phyloP scores from a whole-genome alignment of 2,797 vertebrate species.

The Xerus rutilus region DNA sequence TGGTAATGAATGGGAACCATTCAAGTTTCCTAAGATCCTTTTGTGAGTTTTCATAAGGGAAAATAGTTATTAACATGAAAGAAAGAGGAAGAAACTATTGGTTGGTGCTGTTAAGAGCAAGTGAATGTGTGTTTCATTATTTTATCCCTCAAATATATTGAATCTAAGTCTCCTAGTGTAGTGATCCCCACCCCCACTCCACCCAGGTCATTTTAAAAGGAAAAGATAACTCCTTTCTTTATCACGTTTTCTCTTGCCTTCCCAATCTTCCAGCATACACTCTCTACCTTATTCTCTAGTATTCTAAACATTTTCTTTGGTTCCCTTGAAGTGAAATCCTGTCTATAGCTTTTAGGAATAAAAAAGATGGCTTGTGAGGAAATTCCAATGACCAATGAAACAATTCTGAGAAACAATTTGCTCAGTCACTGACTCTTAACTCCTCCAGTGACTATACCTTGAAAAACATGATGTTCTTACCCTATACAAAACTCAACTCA shows the following conservation, averaged over 20 bases:
- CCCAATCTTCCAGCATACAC: no score
- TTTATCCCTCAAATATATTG: neutral
- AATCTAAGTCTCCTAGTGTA: neutral
- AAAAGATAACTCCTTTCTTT: neutral
- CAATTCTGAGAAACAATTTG: neutral
- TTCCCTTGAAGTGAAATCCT: neutral
- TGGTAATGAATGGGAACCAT: slow-evolving; percentile 11
- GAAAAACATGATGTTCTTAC: neutral
- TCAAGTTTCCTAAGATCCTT: slow-evolving; percentile 9
- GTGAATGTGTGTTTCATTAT: neutral
- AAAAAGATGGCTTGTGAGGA: neutral
- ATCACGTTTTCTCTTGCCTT: neutral
- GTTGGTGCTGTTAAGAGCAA: neutral
- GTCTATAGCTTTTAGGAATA: neutral
- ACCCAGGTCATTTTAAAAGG: neutral
- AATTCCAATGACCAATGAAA: neutral
- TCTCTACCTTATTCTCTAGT: neutral
- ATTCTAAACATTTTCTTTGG: neutral
- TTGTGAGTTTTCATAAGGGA: neutral
- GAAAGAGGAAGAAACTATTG: neutral
- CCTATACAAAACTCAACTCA: no score
- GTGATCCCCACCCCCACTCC: no score
- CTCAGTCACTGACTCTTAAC: neutral
- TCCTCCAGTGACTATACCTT: neutral
- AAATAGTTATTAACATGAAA: neutral